These are phyloP conservation scores for Drosophila phalerata DNA, from an alignment of 2,888 invertebrate species.

Conservation along the genomic window DNA sequence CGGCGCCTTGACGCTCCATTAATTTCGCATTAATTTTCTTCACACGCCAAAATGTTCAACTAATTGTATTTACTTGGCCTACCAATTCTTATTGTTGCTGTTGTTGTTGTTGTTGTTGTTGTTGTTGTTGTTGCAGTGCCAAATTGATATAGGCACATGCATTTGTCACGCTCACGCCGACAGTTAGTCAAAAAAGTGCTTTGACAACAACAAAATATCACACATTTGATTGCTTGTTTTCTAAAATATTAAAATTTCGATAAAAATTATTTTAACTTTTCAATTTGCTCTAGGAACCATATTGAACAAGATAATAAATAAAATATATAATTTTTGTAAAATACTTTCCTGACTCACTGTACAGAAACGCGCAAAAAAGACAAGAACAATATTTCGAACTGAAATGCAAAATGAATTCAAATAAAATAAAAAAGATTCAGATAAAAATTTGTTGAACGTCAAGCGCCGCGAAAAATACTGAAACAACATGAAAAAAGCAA, in stretches of 20 bases:
- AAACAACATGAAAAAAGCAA: conserved; percentile 7
- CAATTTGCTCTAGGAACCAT: too few relatives aligned
- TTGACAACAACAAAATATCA: background rate
- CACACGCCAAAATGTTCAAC: conserved; percentile 67
- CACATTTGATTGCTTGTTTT: background rate
- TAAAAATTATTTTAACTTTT: too few relatives aligned
- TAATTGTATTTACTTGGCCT: conserved; percentile 74
- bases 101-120: conserved; percentile 33
- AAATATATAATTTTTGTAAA: too few relatives aligned
- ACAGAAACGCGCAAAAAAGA: background rate
- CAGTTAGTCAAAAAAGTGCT: too few relatives aligned
- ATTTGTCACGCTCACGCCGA: conserved; percentile 51
- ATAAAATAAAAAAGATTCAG: conserved; percentile 56
- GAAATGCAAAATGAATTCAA: conserved; percentile 44
- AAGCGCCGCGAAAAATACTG: conserved; percentile 56
- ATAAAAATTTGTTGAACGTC: conserved; percentile 49
- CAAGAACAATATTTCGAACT: conserved; percentile 10
- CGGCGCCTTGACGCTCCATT: conserved; percentile 78
- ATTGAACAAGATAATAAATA: too few relatives aligned
- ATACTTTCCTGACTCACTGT: too few relatives aligned
- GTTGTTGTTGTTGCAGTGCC: conserved; percentile 33
- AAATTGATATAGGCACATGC: conserved; percentile 51
- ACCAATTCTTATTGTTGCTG: conserved; percentile 31
- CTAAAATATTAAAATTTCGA: too few relatives aligned
- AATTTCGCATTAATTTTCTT: conserved; percentile 79